Evolutionary conservation across 2,113 vertebrate species (phyloP).

Genomic region (Alaudala cheleensis): DNA sequence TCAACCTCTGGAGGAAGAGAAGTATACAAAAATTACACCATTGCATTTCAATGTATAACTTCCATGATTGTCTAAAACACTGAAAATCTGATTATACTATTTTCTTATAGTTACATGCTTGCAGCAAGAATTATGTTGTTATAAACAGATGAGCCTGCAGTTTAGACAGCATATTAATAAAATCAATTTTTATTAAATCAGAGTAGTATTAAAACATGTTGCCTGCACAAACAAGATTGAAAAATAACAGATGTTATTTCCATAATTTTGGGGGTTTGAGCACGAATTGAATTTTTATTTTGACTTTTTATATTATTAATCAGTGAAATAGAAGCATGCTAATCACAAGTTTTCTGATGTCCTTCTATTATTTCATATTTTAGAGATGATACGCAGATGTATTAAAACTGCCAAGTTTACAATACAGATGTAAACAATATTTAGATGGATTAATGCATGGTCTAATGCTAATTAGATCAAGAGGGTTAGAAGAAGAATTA

Average conservation of each 20-base stretch:
- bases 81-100: neutral
- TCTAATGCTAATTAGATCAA: neutral
- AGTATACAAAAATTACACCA: neutral
- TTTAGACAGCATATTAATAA: neutral
- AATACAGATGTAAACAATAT: neutral
- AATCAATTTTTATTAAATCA: constrained; percentile 2
- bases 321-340: constrained; percentile 6
- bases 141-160: neutral
- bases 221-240: neutral
- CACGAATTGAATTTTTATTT: neutral
- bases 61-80: neutral
- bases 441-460: neutral
- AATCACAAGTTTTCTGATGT: neutral
- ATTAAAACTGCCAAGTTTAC: neutral
- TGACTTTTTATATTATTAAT: neutral
- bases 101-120: neutral
- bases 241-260: constrained; percentile 26
- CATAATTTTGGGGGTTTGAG: neutral
- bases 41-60: neutral
- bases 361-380: neutral
- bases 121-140: neutral
- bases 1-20: neutral
- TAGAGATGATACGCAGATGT: neutral
- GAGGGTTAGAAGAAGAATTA: neutral
- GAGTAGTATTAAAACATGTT: neutral